Evolutionary conservation across 2,888 invertebrate genomes (phyloP), one percentile per base, ranked within the genome.

Genomic region (Patella pellucida): DNA sequence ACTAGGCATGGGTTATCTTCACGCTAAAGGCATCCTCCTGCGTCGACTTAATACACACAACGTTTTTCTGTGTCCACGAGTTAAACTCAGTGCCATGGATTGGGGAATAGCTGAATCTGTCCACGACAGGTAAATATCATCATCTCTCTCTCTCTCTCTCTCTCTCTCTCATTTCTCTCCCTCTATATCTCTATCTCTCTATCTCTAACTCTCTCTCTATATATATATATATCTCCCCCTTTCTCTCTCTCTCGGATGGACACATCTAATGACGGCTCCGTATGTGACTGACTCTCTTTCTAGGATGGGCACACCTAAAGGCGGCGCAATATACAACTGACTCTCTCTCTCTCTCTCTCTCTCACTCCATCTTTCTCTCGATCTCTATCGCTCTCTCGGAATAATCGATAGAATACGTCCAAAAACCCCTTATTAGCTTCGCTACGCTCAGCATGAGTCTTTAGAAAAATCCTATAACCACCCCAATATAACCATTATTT

Each of bases 1-100:
- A 16, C 90, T 90, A 77, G 91, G 89, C 14, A 90, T 92, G 89
- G 91, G 92, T 14, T 92, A 92, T 81, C 86, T 92, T 3, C 92
- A 92, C 83, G 91, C 91, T 73, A 91, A 91, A 78, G 91, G 89
- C n/a, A 91, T 92, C 73, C 87, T 91, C 23, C 89, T 92, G 71
- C 85, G 87, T 27, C 88, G 89, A 72, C 87, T 92, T 56, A 91
- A 89, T 79, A 90, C 92, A 5, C 87, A 88, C 74, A 92, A 92
- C 78, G 88, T 92, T 51, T 91, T 90, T 78, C 83, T 92, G 69
- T 91, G 91, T 76, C 87, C 85, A 76, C 87, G 90, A 77, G 92
- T 92, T 50, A 91, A 92, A 81, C 85, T 84, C 69, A 82, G 83
- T 75, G 83, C 81, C 31, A 86, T 92, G 83, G 92, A 92, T 83